Base-by-base conservation (phyloP, 1,140 invertebrate genomes). In the Diuraphis noxia region DNA sequence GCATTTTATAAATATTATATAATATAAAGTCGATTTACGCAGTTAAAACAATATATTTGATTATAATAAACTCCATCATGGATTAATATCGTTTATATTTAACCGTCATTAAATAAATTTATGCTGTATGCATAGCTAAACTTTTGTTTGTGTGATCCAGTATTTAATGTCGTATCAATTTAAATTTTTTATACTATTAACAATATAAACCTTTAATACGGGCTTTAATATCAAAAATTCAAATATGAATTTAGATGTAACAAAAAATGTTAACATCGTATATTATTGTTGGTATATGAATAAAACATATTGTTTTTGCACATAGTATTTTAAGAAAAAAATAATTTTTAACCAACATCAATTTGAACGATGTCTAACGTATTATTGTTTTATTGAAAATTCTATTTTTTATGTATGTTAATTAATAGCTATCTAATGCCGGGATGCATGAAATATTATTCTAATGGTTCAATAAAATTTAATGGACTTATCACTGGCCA, bases 191-290 rank as follows among this genome's bases (percentile, higher is more conserved):
- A 5, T 41, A 82, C n/a, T n/a, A n/a, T n/a, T n/a, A 0, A n/a
- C 13, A 23, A 30, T 38, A 36, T 40, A 81, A 40, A 40, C 30
- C 56, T 63, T 4, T 63, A 10, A 30, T n/a, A 30, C 13, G 30
- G 30, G n/a, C 56, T 63, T 4, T 63, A 10, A 30, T n/a, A 30
- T 30, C 25, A 63, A 63, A 63, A 10, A 63, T 30, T 10, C 25
- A 63, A 63, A 30, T 63, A 63, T 40, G 23, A 81, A 81, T 40
- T 2, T 38, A 19, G 17, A 17, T 36, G 8, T 79, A 79, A 30
- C 25, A 41, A n/a, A 82, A 30, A 41, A 41, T 82, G 81, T 82
- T 82, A 41, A 30, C 81, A 82, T 82, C 81, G 81, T 82, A 82
- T 82, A 41, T 41, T 82, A 40, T 82, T 41, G 81, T 82, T 82